These are phyloP conservation scores for Cotesia typhae DNA, from an alignment of 1,140 invertebrate species.

Conservation along the genomic window DNA sequence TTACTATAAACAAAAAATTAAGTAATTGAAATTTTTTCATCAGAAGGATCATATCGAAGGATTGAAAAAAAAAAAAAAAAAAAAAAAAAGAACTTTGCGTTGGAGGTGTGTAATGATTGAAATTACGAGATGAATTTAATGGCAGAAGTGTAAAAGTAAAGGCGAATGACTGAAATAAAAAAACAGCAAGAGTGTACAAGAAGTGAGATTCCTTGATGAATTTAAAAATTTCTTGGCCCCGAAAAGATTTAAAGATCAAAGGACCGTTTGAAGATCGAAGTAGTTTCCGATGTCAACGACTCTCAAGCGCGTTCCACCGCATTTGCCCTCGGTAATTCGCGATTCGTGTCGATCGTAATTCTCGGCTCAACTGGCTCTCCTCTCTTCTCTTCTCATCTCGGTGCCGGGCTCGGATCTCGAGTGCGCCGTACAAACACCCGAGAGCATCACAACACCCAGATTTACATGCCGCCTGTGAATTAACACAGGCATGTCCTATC, in stretches of 20 bases:
- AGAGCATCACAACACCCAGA: constrained; percentile 50
- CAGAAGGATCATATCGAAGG: no score
- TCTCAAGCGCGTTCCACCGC: constrained; percentile 49
- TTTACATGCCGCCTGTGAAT: constrained; percentile 59
- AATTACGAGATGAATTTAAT: no score
- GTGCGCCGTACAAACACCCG: no score
- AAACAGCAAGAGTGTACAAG: no score
- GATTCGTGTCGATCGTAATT: constrained; percentile 63
- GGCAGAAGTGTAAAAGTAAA: no score
- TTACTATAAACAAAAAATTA: no score
- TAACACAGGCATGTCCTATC: constrained; percentile 53
- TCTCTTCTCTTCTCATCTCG: not conserved
- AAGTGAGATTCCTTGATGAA: no score
- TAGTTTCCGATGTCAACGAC: constrained; percentile 62
- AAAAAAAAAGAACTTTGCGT: no score
- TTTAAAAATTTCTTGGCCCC: constrained; percentile 63
- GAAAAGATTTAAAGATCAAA: constrained; percentile 26
- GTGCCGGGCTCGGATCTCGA: not conserved
- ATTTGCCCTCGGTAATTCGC: constrained; percentile 57
- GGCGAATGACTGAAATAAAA: no score
- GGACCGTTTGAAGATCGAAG: constrained; percentile 50
- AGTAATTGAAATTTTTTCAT: no score
- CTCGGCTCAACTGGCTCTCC: constrained; percentile 25
- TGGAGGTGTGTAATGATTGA: no score
- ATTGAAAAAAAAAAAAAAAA: no score